Evolutionary conservation across 64 coral and sea anemone genomes (phyloP).

Genomic region (Acropora yongei): DNA sequence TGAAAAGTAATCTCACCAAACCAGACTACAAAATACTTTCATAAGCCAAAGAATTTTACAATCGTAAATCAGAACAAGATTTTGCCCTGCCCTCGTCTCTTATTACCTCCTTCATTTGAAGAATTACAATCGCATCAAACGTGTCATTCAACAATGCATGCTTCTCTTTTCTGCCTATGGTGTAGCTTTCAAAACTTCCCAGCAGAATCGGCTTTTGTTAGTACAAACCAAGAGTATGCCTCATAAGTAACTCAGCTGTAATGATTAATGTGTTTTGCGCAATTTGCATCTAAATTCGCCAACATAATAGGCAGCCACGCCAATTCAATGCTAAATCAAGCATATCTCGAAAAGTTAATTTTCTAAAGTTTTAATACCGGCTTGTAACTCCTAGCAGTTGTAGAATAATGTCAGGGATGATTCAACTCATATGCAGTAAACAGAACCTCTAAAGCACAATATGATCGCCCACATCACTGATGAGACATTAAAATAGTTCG

Average conservation of each 20-base stretch:
- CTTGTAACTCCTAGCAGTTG: background rate
- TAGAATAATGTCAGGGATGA: background rate
- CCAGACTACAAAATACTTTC: background rate
- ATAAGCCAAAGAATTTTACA: conserved; percentile 23
- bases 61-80: conserved; percentile 26
- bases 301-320: background rate
- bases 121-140: conserved; percentile 19
- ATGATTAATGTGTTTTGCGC: conserved; percentile 29
- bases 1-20: background rate
- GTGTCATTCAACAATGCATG: conserved; percentile 10
- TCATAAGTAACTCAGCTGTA: background rate
- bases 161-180: background rate
- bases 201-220: background rate
- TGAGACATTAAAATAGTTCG: background rate
- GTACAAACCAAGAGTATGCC: background rate
- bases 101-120: conserved; percentile 17
- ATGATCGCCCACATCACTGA: background rate
- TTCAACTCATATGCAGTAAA: background rate
- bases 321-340: background rate
- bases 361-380: background rate
- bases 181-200: background rate
- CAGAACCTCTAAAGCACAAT: conserved; percentile 6
- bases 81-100: conserved; percentile 42
- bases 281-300: conserved; percentile 53
- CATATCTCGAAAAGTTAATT: background rate